These are phyloP conservation scores for Clostera curtula DNA, from an alignment of 2,888 invertebrate genomes.

Conservation along the genomic window DNA sequence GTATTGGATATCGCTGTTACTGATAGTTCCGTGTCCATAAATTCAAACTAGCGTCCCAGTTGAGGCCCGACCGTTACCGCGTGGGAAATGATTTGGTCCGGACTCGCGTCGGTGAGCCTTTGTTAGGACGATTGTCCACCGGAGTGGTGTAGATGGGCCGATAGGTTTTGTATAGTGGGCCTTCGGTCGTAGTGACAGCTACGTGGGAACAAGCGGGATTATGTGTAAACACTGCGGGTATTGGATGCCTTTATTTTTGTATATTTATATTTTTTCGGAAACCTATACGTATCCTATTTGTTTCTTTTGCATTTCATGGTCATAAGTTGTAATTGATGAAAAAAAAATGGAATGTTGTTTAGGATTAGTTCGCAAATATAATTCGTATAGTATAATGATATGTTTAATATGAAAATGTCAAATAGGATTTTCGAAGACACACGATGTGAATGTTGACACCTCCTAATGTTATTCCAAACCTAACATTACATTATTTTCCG, in stretches of 20 bases:
- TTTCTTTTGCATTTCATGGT: conserved; percentile 1
- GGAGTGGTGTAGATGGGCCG: conserved; percentile 66
- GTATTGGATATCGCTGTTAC: conserved; percentile 46
- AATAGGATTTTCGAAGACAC: conserved; percentile 30
- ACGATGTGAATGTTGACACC: conserved; percentile 24
- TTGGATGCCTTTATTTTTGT: conserved; percentile 42
- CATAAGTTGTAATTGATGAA: too few species aligned
- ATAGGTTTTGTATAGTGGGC: conserved; percentile 47
- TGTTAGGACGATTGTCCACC: conserved; percentile 74
- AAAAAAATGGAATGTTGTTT: too few species aligned
- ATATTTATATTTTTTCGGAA: conserved; percentile 33
- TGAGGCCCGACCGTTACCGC: conserved; percentile 67
- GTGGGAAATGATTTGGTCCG: conserved; percentile 70
- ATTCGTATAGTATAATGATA: conserved; percentile 21
- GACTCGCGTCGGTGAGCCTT: conserved; percentile 56
- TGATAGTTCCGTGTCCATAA: conserved; percentile 55
- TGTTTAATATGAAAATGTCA: conserved; percentile 29
- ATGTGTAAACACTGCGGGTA: conserved; percentile 48
- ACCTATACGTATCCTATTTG: conserved; percentile 2
- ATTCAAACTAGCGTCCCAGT: conserved; percentile 61
- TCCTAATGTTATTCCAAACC: conserved; percentile 25
- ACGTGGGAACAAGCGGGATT: conserved; percentile 65
- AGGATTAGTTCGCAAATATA: too few species aligned
- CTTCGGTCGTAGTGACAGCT: conserved; percentile 61
- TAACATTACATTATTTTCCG: conserved; percentile 35